A percentile compares a stretch with the other conserved stretches of the same genome.
Evolutionary conservation across 2,888 invertebrate species (phyloP).

Genomic region (Xestoiulus laeticollis): DNA sequence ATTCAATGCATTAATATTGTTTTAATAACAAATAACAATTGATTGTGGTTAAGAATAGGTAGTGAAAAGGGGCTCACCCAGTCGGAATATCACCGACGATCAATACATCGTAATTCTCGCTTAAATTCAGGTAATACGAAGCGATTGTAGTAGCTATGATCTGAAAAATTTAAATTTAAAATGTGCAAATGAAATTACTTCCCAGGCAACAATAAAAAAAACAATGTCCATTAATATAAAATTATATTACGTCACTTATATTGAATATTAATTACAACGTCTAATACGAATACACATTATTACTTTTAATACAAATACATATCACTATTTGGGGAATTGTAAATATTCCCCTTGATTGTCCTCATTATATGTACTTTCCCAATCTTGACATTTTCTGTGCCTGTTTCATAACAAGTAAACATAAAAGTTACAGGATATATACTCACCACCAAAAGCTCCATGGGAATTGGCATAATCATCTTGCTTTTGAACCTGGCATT

Average conservation of each 20-base stretch:
- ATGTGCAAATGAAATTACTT: background rate
- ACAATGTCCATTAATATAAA: too few relatives aligned
- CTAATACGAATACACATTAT: too few relatives aligned
- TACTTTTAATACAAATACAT: too few relatives aligned
- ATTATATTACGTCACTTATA: too few relatives aligned
- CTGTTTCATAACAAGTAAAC: too few relatives aligned
- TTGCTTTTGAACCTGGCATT: constrained; percentile 58
- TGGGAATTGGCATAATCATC: constrained; percentile 76
- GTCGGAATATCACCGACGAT: constrained; percentile 82
- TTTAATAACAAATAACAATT: background rate
- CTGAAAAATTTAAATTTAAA: constrained; percentile 43
- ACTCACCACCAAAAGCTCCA: constrained; percentile 80
- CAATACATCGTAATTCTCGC: constrained; percentile 70
- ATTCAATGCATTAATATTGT: too few relatives aligned
- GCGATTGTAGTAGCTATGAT: constrained; percentile 70
- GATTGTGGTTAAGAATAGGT: constrained; percentile 13
- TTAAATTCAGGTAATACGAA: constrained; percentile 72
- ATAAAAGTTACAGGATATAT: too few relatives aligned
- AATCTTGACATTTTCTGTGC: background rate
- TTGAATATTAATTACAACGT: too few relatives aligned
- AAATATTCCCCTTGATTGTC: too few relatives aligned
- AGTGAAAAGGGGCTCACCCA: constrained; percentile 71
- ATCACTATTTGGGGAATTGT: too few relatives aligned
- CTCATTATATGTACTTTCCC: too few relatives aligned
- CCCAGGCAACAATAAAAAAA: background rate